Base-by-base conservation (phyloP, 92 coral and sea anemone species). In the Porites rus region DNA sequence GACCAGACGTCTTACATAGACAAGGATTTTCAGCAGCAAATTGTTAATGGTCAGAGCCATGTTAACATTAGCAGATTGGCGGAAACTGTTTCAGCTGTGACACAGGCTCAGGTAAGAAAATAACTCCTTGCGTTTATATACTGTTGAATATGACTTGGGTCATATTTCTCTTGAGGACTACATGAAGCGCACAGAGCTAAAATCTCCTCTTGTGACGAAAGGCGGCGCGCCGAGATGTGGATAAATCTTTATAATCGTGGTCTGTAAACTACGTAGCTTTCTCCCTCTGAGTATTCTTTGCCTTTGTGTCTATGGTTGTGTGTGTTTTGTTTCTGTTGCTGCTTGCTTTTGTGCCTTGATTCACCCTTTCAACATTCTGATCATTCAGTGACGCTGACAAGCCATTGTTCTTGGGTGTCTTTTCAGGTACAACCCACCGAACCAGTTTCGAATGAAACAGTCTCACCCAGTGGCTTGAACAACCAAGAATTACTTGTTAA, bases 1-100 rank as follows among this genome's bases (percentile, higher is more conserved):
- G 18, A 66, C 17, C 78, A 96, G 99, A 91, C 99, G n/a, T 96
- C 99, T 21, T 96, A 80, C 81, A 85, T 93, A 60, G 99, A 96
- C 78, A 91, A 93, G 78, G 85, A 84, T 58, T 90, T 96, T 65
- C 88, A 82, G 6, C 88, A 91, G 88, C 93, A 91, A 66, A 88
- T 91, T 1, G 94, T 94, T 11, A 87, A 81, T 21, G 99, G 99
- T 17, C 99, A 96, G 84, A 96, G 95, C 71, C 97, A 96, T 75
- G 94, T 92, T 2, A 88, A 94, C 13, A 79, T 96, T 65, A 90
- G 80, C 52, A 74, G 95, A 65, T 90, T 96, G 31, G 97, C 98
- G 4, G 99, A 95, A 80, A 89, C 97, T 18, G 88, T 95, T 25
- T 91, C 97, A 46, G 99, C 98, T 22, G 65, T 83, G 81, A 70